phyloP scores from a whole-genome alignment of 1,140 invertebrate species.

The Cheumatopsyche charites region DNA sequence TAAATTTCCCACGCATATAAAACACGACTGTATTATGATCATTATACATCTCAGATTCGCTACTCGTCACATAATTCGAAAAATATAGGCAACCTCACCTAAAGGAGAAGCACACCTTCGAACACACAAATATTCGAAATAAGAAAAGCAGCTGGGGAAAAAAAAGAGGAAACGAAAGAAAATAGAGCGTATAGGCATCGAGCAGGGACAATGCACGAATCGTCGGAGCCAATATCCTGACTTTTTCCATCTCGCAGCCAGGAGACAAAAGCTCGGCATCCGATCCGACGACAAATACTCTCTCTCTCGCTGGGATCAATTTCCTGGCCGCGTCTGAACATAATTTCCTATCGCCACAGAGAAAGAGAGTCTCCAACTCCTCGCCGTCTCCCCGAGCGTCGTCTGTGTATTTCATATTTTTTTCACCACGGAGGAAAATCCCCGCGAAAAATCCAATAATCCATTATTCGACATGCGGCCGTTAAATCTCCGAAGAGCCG shows the following conservation, averaged over 20 bases:
- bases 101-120: too few relatives aligned
- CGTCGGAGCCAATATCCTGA: constrained; percentile 14
- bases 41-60: too few relatives aligned
- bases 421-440: not conserved
- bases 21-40: too few relatives aligned
- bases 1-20: too few relatives aligned
- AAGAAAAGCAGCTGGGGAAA: too few relatives aligned
- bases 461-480: constrained; percentile 8
- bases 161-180: too few relatives aligned
- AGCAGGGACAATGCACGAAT: not conserved
- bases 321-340: constrained; percentile 9
- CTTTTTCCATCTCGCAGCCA: not conserved
- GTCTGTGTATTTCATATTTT: constrained; percentile 10
- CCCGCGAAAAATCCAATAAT: constrained; percentile 15
- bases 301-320: constrained; percentile 5
- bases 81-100: too few relatives aligned
- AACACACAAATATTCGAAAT: too few relatives aligned
- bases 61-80: too few relatives aligned
- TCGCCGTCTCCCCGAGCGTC: too few relatives aligned
- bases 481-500: not conserved
- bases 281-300: constrained; percentile 10
- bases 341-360: constrained; percentile 1
- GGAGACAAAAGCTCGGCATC: constrained; percentile 11
- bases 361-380: too few relatives aligned
- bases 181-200: too few relatives aligned